These are phyloP conservation scores for Aldabrachelys gigantea DNA, from an alignment of 2,113 vertebrate genomes.

Conservation along the genomic window DNA sequence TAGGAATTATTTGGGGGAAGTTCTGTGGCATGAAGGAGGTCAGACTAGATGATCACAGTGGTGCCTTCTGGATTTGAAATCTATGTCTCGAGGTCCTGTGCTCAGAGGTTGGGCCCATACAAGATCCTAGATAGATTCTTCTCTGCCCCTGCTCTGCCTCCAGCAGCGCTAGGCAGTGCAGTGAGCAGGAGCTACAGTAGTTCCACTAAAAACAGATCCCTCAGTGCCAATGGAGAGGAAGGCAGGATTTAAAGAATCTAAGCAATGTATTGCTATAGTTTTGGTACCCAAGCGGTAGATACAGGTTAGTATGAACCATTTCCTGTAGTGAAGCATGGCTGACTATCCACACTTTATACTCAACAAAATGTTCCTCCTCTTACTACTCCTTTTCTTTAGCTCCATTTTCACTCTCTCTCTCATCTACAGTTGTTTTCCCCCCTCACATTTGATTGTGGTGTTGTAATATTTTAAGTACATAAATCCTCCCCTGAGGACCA, in stretches of 20 bases:
- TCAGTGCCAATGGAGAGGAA: neutral
- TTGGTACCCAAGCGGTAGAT: neutral
- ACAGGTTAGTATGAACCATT: neutral
- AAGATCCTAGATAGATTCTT: neutral
- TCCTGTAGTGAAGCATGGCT: neutral
- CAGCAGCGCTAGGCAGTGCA: neutral
- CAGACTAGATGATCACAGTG: neutral
- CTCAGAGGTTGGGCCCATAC: neutral
- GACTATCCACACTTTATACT: neutral
- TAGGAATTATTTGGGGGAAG: neutral
- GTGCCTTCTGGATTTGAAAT: neutral
- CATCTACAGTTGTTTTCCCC: neutral
- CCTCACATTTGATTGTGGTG: neutral
- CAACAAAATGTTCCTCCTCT: neutral
- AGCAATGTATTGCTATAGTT: neutral
- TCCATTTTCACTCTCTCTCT: neutral
- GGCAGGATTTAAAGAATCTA: neutral
- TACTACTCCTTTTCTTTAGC: neutral
- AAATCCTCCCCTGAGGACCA: neutral
- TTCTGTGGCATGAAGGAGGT: neutral
- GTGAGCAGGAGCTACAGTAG: neutral
- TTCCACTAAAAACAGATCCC: neutral
- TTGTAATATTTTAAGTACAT: neutral
- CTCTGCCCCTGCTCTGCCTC: neutral
- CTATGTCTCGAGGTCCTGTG: neutral